A percentile compares a stretch with the other conserved stretches of the same genome.
Conservation (phyloP, 1,140 invertebrate species). For the Aethina tumida region DNA sequence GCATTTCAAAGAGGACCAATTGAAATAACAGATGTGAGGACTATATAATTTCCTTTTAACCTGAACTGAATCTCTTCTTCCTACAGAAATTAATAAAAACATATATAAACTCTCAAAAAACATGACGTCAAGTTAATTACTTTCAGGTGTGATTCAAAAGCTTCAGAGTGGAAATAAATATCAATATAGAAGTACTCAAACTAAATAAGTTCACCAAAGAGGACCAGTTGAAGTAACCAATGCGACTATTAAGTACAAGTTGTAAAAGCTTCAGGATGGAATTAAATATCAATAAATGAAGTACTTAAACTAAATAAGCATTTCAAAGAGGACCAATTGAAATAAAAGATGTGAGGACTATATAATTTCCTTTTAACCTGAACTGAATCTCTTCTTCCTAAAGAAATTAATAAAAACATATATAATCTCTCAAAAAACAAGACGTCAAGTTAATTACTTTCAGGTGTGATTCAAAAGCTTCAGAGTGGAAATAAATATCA, state of each 20-base stretch:
- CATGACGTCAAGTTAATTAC: neutral
- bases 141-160: neutral
- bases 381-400: neutral
- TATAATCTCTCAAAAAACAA: neutral
- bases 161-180: neutral
- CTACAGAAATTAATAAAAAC: neutral
- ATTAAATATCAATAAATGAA: neutral
- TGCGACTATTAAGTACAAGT: too few species aligned
- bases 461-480: neutral
- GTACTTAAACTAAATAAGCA: neutral
- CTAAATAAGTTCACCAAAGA: neutral
- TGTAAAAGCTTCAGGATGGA: too few species aligned
- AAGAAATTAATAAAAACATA: neutral
- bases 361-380: conserved; percentile 2
- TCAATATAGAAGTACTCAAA: neutral
- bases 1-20: conserved; percentile 1
- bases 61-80: neutral
- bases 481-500: neutral
- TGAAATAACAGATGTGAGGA: conserved; percentile 1
- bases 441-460: conserved; percentile 1
- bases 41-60: conserved; percentile 1
- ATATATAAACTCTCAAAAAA: neutral
- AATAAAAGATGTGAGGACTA: conserved; percentile 1
- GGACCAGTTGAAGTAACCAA: neutral
- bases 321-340: conserved; percentile 2